Percentiles rank a stretch among this genome's conserved stretches.
Conservation (phyloP, 1,140 invertebrate genomes). For the Drosophila azteca region DNA sequence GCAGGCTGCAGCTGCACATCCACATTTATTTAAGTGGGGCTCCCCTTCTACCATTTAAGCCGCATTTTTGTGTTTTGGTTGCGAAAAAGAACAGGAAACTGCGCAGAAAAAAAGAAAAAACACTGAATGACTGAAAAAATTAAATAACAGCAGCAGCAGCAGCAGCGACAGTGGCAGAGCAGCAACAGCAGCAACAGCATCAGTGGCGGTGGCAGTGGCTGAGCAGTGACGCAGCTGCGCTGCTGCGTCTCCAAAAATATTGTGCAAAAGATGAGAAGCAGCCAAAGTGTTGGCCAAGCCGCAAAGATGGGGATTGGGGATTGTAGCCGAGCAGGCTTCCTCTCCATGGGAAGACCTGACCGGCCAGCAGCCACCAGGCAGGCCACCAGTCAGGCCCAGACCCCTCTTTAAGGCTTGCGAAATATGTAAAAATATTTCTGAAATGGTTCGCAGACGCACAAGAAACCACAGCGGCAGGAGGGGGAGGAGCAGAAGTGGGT, state of each 20-base stretch:
- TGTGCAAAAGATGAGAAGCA: slow-evolving; percentile 71
- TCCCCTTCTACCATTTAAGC: slow-evolving; percentile 58
- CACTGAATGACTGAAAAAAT: slow-evolving; percentile 5
- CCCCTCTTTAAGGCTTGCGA: slow-evolving; percentile 41
- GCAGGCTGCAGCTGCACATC: slow-evolving; percentile 58
- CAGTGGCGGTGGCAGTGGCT: not conserved
- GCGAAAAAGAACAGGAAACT: slow-evolving; percentile 82
- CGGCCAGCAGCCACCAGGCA: slow-evolving; percentile 6
- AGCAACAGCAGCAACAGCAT: slow-evolving; percentile 16
- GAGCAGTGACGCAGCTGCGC: slow-evolving; percentile 9
- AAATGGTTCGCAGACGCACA: slow-evolving; percentile 68
- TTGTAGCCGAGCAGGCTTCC: slow-evolving; percentile 71
- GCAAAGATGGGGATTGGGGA: slow-evolving; percentile 42
- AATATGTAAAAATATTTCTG: slow-evolving; percentile 77
- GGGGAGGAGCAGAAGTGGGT: slow-evolving; percentile 5
- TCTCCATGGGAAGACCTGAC: slow-evolving; percentile 23
- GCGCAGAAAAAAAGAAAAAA: slow-evolving; percentile 25
- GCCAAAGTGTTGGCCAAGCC: slow-evolving; percentile 52
- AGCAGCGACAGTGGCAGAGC: not conserved
- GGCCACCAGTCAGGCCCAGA: slow-evolving; percentile 11
- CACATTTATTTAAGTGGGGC: slow-evolving; percentile 56
- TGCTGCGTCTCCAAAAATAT: slow-evolving; percentile 30
- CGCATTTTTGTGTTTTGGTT: slow-evolving; percentile 69
- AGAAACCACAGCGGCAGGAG: slow-evolving; percentile 34
- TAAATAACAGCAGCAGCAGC: slow-evolving; percentile 31